Evolutionary conservation across 1,140 invertebrate species (phyloP), one percentile per base, ranked within the genome.

Genomic region (Euwallacea fornicatus): DNA sequence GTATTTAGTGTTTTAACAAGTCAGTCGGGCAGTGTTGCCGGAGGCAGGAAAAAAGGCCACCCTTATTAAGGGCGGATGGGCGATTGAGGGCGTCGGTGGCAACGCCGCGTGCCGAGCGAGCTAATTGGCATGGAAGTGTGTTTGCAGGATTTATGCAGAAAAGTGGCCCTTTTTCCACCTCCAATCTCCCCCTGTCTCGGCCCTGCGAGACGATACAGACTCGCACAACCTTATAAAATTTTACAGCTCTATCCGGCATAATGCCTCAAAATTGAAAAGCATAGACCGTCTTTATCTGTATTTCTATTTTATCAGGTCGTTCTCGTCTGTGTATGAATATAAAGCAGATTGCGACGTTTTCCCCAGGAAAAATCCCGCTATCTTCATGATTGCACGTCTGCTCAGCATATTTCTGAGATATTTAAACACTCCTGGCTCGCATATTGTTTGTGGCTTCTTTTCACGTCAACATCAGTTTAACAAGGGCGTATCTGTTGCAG

Each of bases 241-340:
- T 71, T 71, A 71, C 69, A 58, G 62, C 69, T 33, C 58, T 43
- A 71, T 71, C 63, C 69, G 69, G 69, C 63, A 66, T 65, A 66
- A 66, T 71, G 56, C 64, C 44, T 61, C 58, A 59, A 73, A 73
- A 76, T 76, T 76, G 73, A 75, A 76, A 75, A 74, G 74, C 74
- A 74, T 75, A 73, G 71, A 66, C 54, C 69, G 74, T 74, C 67
- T 74, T 74, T 74, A 74, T 70, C 70, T 66, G 66, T 76, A 72
- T 73, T 76, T 76, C 73, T 73, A 73, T 73, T 74, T 75, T 76
- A 76, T 76, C 73, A 62, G 62, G 75, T 73, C 74, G 69, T 75
- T 69, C 58, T 69, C 21, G 21, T 50, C 65, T 54, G 44, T 69
- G 62, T 63, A 69, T 69, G 75, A 76, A 76, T 76, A 76, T 76